Conservation (phyloP, 2,888 invertebrate genomes). For the Cybosia mesomella region DNA sequence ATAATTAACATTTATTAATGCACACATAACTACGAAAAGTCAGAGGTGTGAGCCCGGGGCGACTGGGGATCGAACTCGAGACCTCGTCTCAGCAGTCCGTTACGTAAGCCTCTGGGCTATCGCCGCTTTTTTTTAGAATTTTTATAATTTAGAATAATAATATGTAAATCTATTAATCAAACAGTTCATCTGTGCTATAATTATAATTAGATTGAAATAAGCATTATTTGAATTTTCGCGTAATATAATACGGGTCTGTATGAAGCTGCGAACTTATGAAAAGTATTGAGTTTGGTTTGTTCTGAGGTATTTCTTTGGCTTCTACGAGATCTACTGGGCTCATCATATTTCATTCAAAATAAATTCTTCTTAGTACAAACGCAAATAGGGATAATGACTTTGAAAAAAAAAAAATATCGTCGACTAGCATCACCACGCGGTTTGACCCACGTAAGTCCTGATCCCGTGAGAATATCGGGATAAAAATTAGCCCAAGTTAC, state of each 20-base stretch:
- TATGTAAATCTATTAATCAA: too few species aligned
- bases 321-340: neutral
- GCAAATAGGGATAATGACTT: neutral
- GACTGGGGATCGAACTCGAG: too few species aligned
- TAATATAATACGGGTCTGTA: slow-evolving; percentile 4
- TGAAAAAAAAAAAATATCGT: neutral
- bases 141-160: too few species aligned
- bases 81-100: too few species aligned
- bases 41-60: too few species aligned
- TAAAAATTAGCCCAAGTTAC: too few species aligned
- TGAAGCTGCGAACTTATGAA: neutral
- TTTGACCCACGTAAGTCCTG: neutral
- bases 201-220: neutral
- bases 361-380: neutral
- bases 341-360: slow-evolving; percentile 5
- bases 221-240: neutral
- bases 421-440: neutral
- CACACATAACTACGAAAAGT: too few species aligned
- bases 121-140: too few species aligned
- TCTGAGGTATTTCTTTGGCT: slow-evolving; percentile 2
- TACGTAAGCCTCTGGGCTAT: too few species aligned
- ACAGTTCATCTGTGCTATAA: too few species aligned
- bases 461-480: too few species aligned
- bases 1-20: too few species aligned
- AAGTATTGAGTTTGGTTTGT: slow-evolving; percentile 9